Conservation (phyloP, 2,797 vertebrate genomes). For the Artibeus lituratus region DNA sequence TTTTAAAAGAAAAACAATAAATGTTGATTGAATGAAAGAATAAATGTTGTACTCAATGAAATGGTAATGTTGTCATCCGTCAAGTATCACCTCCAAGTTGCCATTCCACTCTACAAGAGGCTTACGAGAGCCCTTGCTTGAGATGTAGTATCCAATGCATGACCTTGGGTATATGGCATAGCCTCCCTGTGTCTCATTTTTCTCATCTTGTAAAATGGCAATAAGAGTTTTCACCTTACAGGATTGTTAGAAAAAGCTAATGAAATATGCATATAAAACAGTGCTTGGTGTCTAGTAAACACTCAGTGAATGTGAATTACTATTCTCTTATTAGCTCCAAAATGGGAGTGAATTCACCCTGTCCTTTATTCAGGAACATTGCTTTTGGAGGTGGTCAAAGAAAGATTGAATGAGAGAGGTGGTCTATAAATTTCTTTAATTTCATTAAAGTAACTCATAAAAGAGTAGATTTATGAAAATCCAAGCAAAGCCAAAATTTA, state of each 20-base stretch:
- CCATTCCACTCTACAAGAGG: not conserved
- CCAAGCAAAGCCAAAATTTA: not conserved
- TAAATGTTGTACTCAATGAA: constrained; percentile 11
- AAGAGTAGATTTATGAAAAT: not conserved
- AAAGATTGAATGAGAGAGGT: not conserved
- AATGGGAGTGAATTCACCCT: not conserved
- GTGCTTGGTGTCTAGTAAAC: not conserved
- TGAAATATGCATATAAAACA: not conserved
- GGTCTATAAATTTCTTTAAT: not conserved
- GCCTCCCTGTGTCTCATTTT: not conserved
- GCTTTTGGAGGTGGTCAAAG: not conserved
- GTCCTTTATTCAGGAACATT: not conserved
- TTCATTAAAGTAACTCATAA: not conserved
- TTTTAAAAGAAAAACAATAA: not conserved
- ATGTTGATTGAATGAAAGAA: not conserved
- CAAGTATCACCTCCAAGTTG: not conserved
- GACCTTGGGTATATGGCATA: not conserved
- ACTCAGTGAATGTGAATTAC: not conserved
- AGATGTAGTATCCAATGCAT: not conserved
- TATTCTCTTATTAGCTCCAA: not conserved
- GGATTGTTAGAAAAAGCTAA: not conserved
- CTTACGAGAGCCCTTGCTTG: not conserved
- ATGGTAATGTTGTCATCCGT: not conserved
- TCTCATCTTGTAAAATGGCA: constrained; percentile 28
- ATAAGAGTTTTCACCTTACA: not conserved